Conservation (phyloP, 35 echinoderm and acorn worm species). For the Lytechinus variegatus region DNA sequence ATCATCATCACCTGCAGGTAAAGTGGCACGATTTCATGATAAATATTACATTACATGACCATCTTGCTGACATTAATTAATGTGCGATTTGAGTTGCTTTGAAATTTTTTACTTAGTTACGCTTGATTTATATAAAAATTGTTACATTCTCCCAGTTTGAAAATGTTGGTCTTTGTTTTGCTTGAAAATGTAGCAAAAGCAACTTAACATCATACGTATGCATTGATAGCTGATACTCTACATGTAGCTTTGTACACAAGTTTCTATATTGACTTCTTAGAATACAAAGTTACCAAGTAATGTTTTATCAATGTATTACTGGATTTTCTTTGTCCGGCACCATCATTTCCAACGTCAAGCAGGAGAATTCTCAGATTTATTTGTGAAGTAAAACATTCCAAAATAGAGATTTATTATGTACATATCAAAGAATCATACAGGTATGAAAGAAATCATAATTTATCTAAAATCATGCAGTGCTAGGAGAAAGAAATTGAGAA, state of each 20-base stretch:
- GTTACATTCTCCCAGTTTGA: not conserved
- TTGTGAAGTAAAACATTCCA: constrained; percentile 24
- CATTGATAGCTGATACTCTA: not conserved
- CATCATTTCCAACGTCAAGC: not conserved
- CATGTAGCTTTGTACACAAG: not conserved
- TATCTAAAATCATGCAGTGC: not conserved
- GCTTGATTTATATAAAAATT: not conserved
- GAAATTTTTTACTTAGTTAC: constrained; percentile 17
- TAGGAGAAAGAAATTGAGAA: not conserved
- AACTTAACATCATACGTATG: not conserved
- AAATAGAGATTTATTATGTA: constrained; percentile 32
- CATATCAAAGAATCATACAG: constrained; percentile 5
- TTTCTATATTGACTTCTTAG: not conserved
- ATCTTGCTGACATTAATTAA: not conserved
- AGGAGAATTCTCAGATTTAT: not conserved
- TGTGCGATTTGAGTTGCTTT: not conserved
- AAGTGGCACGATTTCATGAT: not conserved
- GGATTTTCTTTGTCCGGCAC: not conserved
- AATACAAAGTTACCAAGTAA: not conserved
- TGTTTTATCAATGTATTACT: too few species aligned
- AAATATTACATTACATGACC: not conserved
- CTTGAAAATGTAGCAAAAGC: not conserved
- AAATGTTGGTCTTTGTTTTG: constrained; percentile 6
- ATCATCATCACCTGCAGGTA: not conserved
- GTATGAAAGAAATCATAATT: not conserved